Percentiles rank a stretch among this genome's conserved stretches.
phyloP scores from a whole-genome alignment of 2,797 vertebrate species.

The Threskiornis aethiopicus region DNA sequence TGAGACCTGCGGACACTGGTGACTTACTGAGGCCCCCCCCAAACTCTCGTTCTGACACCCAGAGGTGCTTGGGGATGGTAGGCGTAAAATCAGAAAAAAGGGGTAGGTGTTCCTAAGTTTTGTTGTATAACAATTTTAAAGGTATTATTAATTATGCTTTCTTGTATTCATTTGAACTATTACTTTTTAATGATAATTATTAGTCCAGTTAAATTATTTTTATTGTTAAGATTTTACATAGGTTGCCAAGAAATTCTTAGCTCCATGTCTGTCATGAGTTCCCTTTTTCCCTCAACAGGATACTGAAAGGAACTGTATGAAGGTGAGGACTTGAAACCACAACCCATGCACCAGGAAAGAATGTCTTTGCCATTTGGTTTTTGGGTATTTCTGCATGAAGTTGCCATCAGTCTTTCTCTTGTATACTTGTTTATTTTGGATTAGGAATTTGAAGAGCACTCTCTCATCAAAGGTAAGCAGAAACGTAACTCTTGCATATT shows the following conservation, averaged over 20 bases:
- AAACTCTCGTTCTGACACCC: neutral
- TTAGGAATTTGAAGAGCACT: neutral
- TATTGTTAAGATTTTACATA: neutral
- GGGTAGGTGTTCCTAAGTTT: neutral
- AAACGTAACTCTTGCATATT: neutral
- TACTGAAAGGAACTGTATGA: neutral
- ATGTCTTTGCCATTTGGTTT: neutral
- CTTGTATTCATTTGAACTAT: neutral
- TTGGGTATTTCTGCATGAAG: neutral
- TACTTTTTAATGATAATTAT: neutral
- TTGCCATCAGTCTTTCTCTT: neutral
- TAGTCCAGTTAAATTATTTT: neutral
- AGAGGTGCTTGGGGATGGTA: accelerated
- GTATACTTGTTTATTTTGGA: neutral
- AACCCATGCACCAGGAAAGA: neutral
- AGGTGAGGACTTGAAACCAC: neutral
- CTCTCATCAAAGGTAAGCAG: neutral
- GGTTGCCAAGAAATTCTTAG: neutral
- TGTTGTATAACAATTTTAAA: neutral
- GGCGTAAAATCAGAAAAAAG: neutral
- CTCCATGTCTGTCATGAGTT: neutral
- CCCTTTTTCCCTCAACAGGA: neutral
- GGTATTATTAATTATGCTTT: neutral
- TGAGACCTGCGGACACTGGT: neutral
- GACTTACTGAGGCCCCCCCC: accelerated